phyloP scores from a whole-genome alignment of 2,797 vertebrate genomes.

The Sebastes oblongus region DNA sequence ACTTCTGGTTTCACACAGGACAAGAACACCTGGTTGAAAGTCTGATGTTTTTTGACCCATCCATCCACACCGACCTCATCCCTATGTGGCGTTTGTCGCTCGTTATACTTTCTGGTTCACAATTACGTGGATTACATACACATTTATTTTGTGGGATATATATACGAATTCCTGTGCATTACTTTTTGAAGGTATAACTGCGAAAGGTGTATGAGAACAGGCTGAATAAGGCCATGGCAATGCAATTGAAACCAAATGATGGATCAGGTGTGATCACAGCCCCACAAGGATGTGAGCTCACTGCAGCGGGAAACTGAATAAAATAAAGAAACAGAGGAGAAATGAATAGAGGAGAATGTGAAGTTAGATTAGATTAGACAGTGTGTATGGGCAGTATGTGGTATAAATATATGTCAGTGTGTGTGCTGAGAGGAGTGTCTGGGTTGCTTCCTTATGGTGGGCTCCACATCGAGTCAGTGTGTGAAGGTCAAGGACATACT shows the following conservation, averaged over 20 bases:
- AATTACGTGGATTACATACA: no score
- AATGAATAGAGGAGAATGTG: background rate
- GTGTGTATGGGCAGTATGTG: background rate
- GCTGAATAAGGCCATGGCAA: background rate
- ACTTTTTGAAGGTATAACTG: no score
- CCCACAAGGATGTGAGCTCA: background rate
- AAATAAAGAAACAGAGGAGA: background rate
- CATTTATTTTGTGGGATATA: no score
- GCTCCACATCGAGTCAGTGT: slow-evolving; percentile 27
- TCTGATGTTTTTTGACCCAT: no score
- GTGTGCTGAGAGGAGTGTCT: background rate
- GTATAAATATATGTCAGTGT: background rate
- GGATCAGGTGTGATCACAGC: background rate
- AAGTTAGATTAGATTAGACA: background rate
- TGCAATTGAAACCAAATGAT: background rate
- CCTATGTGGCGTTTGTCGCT: no score
- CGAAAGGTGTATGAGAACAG: no score
- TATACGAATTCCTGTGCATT: rapidly evolving
- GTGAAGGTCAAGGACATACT: slow-evolving; percentile 75
- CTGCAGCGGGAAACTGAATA: background rate
- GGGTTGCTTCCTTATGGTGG: slow-evolving; percentile 15
- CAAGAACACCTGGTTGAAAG: no score
- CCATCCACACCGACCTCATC: no score
- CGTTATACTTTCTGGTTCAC: no score
- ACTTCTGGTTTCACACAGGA: no score